A percentile compares a stretch with the other conserved stretches of the same genome.
Conservation (phyloP, 2,888 invertebrate species). For the Malthinus seriepunctatus region DNA sequence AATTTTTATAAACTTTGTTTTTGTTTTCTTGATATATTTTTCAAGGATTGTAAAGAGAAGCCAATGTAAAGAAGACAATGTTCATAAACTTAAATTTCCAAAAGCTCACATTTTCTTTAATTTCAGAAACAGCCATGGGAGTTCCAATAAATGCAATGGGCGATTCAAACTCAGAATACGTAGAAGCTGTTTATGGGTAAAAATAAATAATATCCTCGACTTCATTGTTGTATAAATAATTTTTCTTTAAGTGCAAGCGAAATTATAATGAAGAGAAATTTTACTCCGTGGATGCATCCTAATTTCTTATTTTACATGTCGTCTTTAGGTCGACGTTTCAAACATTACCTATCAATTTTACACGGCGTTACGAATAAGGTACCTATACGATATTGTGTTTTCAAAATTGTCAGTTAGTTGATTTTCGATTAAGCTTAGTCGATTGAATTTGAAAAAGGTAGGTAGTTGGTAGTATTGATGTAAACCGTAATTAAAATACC, state of each 20-base stretch:
- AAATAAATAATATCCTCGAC: not conserved
- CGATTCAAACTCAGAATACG: conserved; percentile 51
- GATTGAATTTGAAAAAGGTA: conserved; percentile 23
- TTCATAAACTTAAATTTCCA: not conserved
- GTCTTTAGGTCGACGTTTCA: conserved; percentile 50
- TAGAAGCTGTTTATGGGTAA: conserved; percentile 51
- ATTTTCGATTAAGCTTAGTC: conserved; percentile 17
- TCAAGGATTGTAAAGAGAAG: no score
- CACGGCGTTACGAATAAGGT: conserved; percentile 59
- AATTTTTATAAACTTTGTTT: no score
- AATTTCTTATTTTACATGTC: conserved; percentile 54
- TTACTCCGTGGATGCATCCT: conserved; percentile 55
- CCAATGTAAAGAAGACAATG: not conserved
- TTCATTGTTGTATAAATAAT: not conserved
- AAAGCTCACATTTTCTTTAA: not conserved
- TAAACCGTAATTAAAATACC: conserved; percentile 26
- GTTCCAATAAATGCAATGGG: conserved; percentile 51
- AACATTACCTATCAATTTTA: conserved; percentile 53
- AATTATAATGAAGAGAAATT: conserved; percentile 26
- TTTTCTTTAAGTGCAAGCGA: conserved; percentile 17
- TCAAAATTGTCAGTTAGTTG: conserved; percentile 22
- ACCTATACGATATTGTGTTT: conserved; percentile 19
- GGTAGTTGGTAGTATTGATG: conserved; percentile 28
- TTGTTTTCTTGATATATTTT: no score
- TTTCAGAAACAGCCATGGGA: conserved; percentile 63